These are phyloP conservation scores for Coecobrya sp. DNA, from an alignment of 2,888 invertebrate genomes.

Conservation along the genomic window DNA sequence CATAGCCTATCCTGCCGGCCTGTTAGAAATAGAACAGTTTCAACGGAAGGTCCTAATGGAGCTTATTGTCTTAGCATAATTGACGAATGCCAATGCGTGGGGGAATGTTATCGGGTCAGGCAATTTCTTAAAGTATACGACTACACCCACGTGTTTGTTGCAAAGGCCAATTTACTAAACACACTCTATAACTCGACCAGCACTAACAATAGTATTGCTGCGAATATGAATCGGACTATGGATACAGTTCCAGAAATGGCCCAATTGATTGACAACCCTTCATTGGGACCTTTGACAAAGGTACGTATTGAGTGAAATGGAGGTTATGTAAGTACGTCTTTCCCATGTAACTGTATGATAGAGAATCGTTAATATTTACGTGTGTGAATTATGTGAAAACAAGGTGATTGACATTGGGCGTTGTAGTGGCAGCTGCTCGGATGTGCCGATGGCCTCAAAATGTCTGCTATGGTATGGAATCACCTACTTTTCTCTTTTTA, in stretches of 20 bases:
- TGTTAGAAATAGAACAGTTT: constrained; percentile 85
- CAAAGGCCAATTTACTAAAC: constrained; percentile 16
- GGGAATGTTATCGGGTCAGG: constrained; percentile 88
- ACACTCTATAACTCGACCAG: not conserved
- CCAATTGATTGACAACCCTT: constrained; percentile 43
- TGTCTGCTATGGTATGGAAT: constrained; percentile 86
- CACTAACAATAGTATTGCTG: constrained; percentile 44
- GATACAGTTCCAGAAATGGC: constrained; percentile 47
- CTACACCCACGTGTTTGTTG: constrained; percentile 87
- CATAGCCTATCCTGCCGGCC: constrained; percentile 86
- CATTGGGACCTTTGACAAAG: constrained; percentile 76
- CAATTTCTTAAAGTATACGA: constrained; percentile 88
- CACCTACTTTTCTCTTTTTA: constrained; percentile 65
- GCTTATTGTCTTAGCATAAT: constrained; percentile 87
- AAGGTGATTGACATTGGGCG: constrained; percentile 88
- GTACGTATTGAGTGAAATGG: constrained; percentile 53
- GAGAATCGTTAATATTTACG: constrained; percentile 11
- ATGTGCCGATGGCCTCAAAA: constrained; percentile 84
- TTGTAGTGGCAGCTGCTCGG: constrained; percentile 88
- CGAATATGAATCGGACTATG: constrained; percentile 2
- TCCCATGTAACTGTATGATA: not conserved
- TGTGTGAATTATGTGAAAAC: constrained; percentile 55
- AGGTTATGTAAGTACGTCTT: not conserved
- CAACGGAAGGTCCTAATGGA: constrained; percentile 87
- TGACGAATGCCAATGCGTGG: constrained; percentile 87